Percentiles rank a stretch among this genome's conserved stretches.
Conservation (phyloP, 2,113 vertebrate species). For the Microcebus jonahi region DNA sequence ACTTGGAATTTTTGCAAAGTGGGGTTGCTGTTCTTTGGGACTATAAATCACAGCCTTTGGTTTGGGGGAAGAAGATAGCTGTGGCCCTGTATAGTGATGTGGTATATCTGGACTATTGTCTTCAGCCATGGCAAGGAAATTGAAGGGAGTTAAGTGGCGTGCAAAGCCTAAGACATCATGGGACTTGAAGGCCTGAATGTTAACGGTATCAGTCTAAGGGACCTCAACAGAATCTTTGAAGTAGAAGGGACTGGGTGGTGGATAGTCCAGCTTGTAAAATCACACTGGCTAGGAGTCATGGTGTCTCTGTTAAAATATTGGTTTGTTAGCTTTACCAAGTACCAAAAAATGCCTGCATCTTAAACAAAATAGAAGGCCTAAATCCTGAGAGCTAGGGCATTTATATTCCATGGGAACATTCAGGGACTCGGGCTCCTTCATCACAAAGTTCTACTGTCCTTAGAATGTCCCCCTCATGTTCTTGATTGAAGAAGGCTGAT, state of each 20-base stretch:
- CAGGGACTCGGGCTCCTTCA: background rate
- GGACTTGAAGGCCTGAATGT: conserved; percentile 11
- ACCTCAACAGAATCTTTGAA: background rate
- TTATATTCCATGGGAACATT: background rate
- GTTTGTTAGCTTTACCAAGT: conserved; percentile 28
- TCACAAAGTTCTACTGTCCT: background rate
- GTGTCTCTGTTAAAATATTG: background rate
- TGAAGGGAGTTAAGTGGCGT: background rate
- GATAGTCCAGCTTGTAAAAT: background rate
- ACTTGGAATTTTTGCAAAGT: background rate
- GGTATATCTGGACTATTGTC: background rate
- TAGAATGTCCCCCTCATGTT: background rate
- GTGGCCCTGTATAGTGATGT: background rate
- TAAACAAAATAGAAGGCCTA: background rate
- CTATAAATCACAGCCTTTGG: background rate
- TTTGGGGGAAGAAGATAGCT: conserved; percentile 2
- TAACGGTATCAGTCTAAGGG: background rate
- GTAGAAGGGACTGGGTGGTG: background rate
- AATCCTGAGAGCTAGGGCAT: background rate
- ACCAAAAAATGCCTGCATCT: background rate
- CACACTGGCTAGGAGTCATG: background rate
- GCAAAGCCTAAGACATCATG: background rate
- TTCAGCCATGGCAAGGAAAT: conserved; percentile 1
- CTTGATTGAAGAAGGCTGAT: background rate
- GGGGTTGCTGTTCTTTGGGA: background rate